phyloP scores from a whole-genome alignment of 2,797 vertebrate genomes.

The Morus bassanus region DNA sequence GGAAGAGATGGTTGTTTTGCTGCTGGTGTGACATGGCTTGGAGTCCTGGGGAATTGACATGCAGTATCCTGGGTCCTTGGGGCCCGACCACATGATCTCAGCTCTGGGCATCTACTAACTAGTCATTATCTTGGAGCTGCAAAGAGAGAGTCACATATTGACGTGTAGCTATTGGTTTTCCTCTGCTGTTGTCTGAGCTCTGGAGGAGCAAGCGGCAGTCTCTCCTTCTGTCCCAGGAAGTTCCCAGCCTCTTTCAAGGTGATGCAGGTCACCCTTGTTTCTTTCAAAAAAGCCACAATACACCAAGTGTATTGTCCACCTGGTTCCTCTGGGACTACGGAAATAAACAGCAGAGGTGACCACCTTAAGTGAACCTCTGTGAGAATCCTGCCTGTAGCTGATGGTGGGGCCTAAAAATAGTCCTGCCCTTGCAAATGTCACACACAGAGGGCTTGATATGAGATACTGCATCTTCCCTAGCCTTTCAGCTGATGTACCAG shows the following conservation, averaged over 20 bases:
- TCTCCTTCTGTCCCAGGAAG: not conserved
- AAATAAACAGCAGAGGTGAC: not conserved
- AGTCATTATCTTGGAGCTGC: not conserved
- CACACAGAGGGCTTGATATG: not conserved
- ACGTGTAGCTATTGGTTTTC: not conserved
- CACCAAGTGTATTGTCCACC: not conserved
- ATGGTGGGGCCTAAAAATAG: constrained; percentile 15
- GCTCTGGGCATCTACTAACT: not conserved
- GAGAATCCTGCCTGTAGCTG: not conserved
- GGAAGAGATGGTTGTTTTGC: not conserved
- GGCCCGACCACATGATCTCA: not conserved
- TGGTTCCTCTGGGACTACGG: not conserved
- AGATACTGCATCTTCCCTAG: constrained; percentile 5
- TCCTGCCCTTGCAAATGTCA: constrained; percentile 18
- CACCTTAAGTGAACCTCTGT: not conserved
- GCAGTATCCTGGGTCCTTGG: not conserved
- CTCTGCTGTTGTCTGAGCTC: not conserved
- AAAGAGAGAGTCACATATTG: not conserved
- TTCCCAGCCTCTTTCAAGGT: not conserved
- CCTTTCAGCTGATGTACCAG: not conserved
- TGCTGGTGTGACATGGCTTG: not conserved
- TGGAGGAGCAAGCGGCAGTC: not conserved
- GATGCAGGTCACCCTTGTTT: not conserved
- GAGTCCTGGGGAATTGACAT: not conserved
- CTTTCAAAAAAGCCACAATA: not conserved